Base-by-base conservation (phyloP, 2,888 invertebrate species). In the Heterodera filipjevi region DNA sequence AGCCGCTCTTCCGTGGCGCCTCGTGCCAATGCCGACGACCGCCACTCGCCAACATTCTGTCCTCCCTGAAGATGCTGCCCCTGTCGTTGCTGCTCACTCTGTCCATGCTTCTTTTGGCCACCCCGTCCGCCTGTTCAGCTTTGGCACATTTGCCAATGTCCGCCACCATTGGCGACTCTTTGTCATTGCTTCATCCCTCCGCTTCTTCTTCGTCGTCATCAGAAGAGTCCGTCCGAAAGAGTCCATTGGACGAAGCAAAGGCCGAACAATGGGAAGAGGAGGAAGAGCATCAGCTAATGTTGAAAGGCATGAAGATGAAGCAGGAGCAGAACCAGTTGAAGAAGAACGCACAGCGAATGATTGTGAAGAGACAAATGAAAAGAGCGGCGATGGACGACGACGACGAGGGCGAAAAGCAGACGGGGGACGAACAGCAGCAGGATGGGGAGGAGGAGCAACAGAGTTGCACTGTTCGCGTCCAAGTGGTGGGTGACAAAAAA, bases 361-460 rank as follows among this genome's bases (percentile, higher is more conserved):
- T 27, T 27, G 59, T n/a, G 3, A 59, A 59, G 59, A 59, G 59
- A 59, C 59, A 59, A 59, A 59, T 59, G 59, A 59, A 59, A 59
- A 59, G 59, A 59, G 59, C 59, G 27, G 59, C 59, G 27, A 27
- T 10, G 27, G 59, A 6, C n/a, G n/a, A n/a, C 10, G 59, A 27
- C n/a, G 59, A 22, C 6, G 59, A 6, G 27, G 27, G 1, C 59
- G 59, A 59, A 27, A 59, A 59, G 59, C 22, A 8, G 59, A 27
- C 27, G 27, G n/a, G 12, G 12, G 59, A 59, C 27, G 59, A 59
- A 12, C 27, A 1, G 27, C 10, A 27, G 27, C 27, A 59, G 59
- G n/a, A 59, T 8, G 10, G 0, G 27, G n/a, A 27, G 27, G 59
- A 59, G 59, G n/a, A 59, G 27, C 27, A 1, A 8, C 59, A 59